A percentile compares a stretch with the other conserved stretches of the same genome.
These are phyloP conservation scores for Heliconius charithonia DNA, from an alignment of 2,888 invertebrate species.

Conservation along the genomic window DNA sequence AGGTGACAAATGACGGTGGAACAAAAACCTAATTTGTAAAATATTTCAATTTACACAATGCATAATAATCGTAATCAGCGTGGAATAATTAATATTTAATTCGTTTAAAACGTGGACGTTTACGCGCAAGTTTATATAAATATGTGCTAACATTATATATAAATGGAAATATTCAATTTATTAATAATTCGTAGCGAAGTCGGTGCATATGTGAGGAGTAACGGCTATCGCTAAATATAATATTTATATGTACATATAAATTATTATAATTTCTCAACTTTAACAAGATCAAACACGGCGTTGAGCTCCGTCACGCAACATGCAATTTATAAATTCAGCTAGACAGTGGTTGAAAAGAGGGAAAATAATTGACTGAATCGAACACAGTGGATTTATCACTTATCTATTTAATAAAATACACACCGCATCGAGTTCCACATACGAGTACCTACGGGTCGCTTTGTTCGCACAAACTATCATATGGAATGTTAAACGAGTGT, in stretches of 20 bases:
- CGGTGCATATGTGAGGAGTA: no score
- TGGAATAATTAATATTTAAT: constrained; percentile 15
- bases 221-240: neutral
- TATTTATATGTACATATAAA: neutral
- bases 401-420: no score
- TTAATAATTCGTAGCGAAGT: no score
- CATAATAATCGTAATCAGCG: constrained; percentile 22
- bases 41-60: constrained; percentile 12
- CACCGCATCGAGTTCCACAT: no score
- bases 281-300: neutral
- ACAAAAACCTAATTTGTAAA: constrained; percentile 10
- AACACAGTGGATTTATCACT: no score
- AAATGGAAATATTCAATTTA: no score
- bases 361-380: no score
- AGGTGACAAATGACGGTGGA: neutral
- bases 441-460: neutral
- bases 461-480: constrained; percentile 21
- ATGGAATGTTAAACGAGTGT: constrained; percentile 26
- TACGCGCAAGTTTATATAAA: neutral
- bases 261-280: neutral
- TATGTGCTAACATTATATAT: neutral
- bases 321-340: neutral
- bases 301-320: neutral
- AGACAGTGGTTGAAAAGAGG: neutral
- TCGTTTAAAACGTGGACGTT: constrained; percentile 15